These are phyloP conservation scores for Cynopterus sphinx DNA, from an alignment of 2,797 vertebrate species.

Conservation along the genomic window DNA sequence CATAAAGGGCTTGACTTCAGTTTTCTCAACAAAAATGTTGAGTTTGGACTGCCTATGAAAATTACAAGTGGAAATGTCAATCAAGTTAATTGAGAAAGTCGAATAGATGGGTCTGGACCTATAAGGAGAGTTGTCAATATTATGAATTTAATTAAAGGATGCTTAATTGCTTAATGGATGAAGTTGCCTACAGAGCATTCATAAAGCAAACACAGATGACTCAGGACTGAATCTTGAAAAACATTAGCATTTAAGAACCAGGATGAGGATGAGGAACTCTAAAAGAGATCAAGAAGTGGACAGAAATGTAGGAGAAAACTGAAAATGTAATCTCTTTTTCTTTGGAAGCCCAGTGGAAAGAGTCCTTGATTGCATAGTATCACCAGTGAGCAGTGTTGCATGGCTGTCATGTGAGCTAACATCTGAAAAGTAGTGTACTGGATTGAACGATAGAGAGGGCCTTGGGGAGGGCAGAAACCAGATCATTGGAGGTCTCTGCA, in stretches of 20 bases:
- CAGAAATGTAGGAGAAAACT: neutral
- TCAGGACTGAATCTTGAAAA: neutral
- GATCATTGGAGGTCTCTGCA: neutral
- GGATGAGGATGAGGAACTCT: neutral
- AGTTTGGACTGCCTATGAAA: constrained; percentile 35
- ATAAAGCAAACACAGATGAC: neutral
- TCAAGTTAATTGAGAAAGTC: constrained; percentile 38
- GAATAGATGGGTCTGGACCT: neutral
- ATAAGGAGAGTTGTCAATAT: constrained; percentile 26
- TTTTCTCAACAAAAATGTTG: neutral
- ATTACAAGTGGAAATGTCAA: constrained; percentile 26
- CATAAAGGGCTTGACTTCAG: neutral
- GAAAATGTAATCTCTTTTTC: neutral
- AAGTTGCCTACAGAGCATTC: neutral
- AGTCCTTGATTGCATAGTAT: neutral
- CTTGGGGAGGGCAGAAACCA: neutral
- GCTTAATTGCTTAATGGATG: constrained; percentile 1
- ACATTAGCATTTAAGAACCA: neutral
- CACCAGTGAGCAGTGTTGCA: neutral
- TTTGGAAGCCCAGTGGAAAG: neutral
- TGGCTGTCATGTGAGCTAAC: neutral
- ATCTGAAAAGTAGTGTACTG: neutral
- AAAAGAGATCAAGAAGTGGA: neutral
- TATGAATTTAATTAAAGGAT: constrained; percentile 45
- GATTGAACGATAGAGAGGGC: neutral